phyloP scores from a whole-genome alignment of 2,797 vertebrate species.

The Pogoniulus pusillus region DNA sequence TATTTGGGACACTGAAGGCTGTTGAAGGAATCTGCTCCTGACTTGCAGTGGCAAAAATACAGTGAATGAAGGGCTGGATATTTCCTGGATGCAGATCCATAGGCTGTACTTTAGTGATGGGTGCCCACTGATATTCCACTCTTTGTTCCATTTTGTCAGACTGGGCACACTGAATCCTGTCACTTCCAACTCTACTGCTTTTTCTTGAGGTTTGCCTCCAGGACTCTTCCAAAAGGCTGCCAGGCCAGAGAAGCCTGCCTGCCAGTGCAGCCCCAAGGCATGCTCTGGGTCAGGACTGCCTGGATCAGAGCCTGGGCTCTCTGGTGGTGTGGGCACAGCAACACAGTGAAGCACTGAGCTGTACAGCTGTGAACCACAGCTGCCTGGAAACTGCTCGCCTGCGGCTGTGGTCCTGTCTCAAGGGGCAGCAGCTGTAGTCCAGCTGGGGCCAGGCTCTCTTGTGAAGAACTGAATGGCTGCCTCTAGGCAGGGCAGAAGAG shows the following conservation, averaged over 20 bases:
- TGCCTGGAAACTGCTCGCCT: neutral
- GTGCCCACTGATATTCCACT: neutral
- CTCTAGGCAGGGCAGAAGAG: neutral
- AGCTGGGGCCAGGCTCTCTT: neutral
- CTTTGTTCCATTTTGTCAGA: neutral
- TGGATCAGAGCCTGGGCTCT: neutral
- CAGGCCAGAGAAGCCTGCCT: too few relatives aligned
- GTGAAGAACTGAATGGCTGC: fast-evolving
- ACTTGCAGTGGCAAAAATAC: neutral
- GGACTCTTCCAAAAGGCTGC: neutral
- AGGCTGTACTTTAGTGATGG: neutral
- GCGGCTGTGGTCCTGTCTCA: neutral
- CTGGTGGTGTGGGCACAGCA: fast-evolving
- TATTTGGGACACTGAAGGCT: neutral
- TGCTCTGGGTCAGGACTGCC: fast-evolving
- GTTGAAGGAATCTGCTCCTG: neutral
- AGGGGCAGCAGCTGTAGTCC: too few relatives aligned
- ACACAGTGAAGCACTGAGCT: fast-evolving
- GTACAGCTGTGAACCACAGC: neutral
- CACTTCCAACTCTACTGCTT: neutral
- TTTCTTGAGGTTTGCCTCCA: neutral
- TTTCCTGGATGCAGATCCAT: neutral
- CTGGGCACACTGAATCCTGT: neutral
- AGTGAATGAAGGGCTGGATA: neutral
- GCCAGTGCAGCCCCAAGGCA: fast-evolving